Evolutionary conservation across 2,888 invertebrate genomes (phyloP).

Genomic region (Troides aeacus): DNA sequence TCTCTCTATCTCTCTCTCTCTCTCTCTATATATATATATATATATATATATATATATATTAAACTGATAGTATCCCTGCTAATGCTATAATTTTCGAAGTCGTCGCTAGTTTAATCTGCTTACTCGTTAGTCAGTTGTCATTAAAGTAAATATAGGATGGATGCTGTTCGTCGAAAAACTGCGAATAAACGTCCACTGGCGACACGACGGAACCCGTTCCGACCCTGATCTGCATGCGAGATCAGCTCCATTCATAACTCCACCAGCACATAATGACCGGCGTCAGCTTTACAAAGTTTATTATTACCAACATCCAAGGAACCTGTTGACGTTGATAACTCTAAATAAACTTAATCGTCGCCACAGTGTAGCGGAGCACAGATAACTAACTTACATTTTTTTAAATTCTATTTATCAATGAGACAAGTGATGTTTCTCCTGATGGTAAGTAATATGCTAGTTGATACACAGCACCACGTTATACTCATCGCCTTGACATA

Average conservation of each 20-base stretch:
- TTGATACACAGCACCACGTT: too few species aligned
- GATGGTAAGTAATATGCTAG: too few species aligned
- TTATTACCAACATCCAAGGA: constrained; percentile 22
- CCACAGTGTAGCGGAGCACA: constrained; percentile 10
- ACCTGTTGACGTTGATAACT: constrained; percentile 22
- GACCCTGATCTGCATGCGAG: constrained; percentile 24
- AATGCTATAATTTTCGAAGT: too few species aligned
- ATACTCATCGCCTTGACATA: too few species aligned
- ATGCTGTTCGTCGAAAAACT: too few species aligned
- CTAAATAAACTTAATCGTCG: constrained; percentile 24
- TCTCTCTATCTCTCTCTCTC: too few species aligned
- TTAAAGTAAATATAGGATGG: background rate
- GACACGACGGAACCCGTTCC: constrained; percentile 10
- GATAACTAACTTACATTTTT: background rate
- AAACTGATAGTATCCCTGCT: too few species aligned
- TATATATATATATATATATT: too few species aligned
- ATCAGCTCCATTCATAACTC: constrained; percentile 29
- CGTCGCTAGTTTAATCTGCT: too few species aligned
- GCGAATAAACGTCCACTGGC: constrained; percentile 16
- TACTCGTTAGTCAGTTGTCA: background rate
- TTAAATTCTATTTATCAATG: too few species aligned
- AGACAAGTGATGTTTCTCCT: too few species aligned
- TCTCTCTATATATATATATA: too few species aligned
- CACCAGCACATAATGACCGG: constrained; percentile 23
- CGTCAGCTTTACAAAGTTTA: constrained; percentile 18